A percentile compares a stretch with the other conserved stretches of the same genome.
These are phyloP conservation scores for Drosophila mercatorum DNA, from an alignment of 2,888 invertebrate genomes.

Conservation along the genomic window DNA sequence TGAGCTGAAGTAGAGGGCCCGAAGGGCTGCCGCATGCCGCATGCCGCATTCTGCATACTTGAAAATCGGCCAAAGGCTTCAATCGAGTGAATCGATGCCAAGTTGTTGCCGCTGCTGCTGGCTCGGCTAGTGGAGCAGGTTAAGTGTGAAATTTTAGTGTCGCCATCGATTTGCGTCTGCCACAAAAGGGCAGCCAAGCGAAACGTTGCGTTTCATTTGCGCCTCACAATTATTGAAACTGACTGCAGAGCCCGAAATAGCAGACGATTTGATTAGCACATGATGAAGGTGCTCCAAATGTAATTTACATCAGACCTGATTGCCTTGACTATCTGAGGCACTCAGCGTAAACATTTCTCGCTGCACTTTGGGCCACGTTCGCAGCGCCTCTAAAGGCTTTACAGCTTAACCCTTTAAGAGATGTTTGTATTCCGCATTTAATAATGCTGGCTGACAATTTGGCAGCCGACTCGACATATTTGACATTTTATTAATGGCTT, in stretches of 20 bases:
- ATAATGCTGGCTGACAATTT: slow-evolving; percentile 10
- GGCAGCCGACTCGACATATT: slow-evolving; percentile 46
- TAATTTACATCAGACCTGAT: too few species aligned
- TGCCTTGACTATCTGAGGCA: too few species aligned
- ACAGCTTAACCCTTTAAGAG: background rate
- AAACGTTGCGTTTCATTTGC: slow-evolving; percentile 47
- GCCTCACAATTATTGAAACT: slow-evolving; percentile 51
- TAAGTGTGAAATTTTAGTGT: slow-evolving; percentile 67
- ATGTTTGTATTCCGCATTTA: background rate
- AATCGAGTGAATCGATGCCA: slow-evolving; percentile 43
- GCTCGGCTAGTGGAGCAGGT: slow-evolving; percentile 62
- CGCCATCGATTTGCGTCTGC: slow-evolving; percentile 47
- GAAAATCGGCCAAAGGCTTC: slow-evolving; percentile 18
- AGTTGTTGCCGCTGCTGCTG: slow-evolving; percentile 19
- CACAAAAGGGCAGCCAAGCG: slow-evolving; percentile 48
- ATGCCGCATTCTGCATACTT: slow-evolving; percentile 23
- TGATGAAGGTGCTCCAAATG: too few species aligned
- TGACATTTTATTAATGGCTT: slow-evolving; percentile 45
- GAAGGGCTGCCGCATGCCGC: slow-evolving; percentile 14
- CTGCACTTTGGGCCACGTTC: too few species aligned
- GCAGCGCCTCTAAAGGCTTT: too few species aligned
- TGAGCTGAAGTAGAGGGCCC: slow-evolving; percentile 19
- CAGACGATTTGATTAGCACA: background rate
- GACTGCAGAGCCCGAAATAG: slow-evolving; percentile 17
- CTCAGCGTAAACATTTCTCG: too few species aligned